Percentiles rank a stretch among this genome's conserved stretches.
Evolutionary conservation across 1,140 invertebrate species (phyloP).

Genomic region (Drosophila pandora): DNA sequence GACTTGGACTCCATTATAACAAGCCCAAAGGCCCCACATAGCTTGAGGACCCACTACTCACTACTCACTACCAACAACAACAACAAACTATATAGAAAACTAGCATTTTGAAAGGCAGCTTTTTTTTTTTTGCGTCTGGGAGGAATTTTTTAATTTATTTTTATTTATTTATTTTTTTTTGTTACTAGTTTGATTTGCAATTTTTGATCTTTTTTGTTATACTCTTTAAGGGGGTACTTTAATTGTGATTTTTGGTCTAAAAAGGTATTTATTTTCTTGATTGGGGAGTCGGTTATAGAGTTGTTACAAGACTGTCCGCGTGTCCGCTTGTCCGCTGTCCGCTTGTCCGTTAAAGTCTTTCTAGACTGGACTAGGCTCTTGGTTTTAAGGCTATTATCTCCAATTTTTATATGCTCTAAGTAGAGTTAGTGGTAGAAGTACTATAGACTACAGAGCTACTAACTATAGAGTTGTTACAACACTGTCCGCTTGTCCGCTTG

Average conservation of each 20-base stretch:
- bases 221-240: neutral
- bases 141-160: constrained; percentile 1
- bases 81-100: neutral
- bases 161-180: neutral
- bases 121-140: constrained; percentile 6
- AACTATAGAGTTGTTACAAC: too few species aligned
- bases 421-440: too few species aligned
- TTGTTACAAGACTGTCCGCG: too few species aligned
- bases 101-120: constrained; percentile 38
- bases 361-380: too few species aligned
- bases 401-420: too few species aligned
- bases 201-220: constrained; percentile 25
- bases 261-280: too few species aligned
- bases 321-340: too few species aligned
- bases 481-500: too few species aligned
- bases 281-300: too few species aligned
- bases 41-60: constrained; percentile 10
- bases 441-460: too few species aligned
- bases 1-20: neutral
- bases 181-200: constrained; percentile 38
- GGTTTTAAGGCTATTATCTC: too few species aligned
- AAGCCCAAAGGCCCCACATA: neutral
- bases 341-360: too few species aligned
- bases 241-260: neutral
- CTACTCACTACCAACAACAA: neutral